Percentiles rank a stretch among this genome's conserved stretches.
phyloP scores from a whole-genome alignment of 2,797 vertebrate species.

The Sebastes oblongus region DNA sequence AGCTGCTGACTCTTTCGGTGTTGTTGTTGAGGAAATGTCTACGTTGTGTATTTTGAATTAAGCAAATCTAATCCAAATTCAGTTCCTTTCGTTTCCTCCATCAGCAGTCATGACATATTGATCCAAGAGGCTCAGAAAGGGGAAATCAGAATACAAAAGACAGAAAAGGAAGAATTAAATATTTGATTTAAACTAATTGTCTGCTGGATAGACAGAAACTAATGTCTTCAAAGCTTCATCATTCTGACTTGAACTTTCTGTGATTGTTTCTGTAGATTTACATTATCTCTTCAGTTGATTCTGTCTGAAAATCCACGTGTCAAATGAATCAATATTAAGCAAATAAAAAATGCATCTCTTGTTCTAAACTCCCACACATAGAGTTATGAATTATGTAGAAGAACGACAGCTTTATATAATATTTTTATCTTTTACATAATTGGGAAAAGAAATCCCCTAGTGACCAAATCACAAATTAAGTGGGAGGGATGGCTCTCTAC shows the following conservation, averaged over 20 bases:
- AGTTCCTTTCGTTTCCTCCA: neutral
- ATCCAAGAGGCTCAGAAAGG: neutral
- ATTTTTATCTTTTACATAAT: no score
- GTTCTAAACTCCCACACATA: neutral
- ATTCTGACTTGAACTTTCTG: neutral
- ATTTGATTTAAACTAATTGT: neutral
- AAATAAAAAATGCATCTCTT: neutral
- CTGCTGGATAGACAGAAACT: neutral
- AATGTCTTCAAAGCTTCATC: neutral
- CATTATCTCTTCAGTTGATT: neutral
- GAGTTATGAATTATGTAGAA: neutral
- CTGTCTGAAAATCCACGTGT: neutral
- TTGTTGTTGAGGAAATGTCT: neutral
- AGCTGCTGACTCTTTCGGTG: neutral
- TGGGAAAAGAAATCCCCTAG: no score
- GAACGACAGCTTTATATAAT: no score
- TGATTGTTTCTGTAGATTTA: neutral
- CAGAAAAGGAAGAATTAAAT: neutral
- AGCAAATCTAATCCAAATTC: neutral
- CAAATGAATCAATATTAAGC: neutral
- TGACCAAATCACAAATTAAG: no score
- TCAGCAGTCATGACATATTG: neutral
- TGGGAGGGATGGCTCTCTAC: no score
- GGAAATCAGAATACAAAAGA: neutral
- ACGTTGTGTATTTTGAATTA: neutral